These are phyloP conservation scores for Periophthalmus magnuspinnatus DNA, from an alignment of 2,797 vertebrate species.

Conservation along the genomic window DNA sequence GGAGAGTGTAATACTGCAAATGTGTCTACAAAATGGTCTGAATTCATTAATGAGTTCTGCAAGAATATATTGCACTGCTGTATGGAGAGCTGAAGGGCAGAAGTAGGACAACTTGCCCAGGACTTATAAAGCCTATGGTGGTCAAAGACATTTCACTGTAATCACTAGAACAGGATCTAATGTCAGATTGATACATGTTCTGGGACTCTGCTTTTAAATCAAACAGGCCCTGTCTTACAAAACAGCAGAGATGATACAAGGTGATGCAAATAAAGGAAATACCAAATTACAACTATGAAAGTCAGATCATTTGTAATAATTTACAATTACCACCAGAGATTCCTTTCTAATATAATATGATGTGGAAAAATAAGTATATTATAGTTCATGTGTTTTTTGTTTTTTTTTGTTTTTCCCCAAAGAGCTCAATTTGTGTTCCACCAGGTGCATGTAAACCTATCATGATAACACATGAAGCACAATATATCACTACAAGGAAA, in stretches of 20 bases:
- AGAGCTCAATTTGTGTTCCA: neutral
- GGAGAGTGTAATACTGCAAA: too few relatives aligned
- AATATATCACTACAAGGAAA: too few relatives aligned
- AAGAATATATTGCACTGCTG: slow-evolving; percentile 3
- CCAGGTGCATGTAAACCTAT: neutral
- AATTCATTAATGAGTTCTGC: too few relatives aligned
- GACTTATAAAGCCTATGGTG: neutral
- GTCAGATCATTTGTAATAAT: slow-evolving; percentile 16
- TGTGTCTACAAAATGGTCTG: too few relatives aligned
- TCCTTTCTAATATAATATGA: slow-evolving; percentile 20
- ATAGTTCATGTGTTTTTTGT: neutral
- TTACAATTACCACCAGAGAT: neutral
- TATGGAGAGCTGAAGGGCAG: neutral
- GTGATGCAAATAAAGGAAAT: slow-evolving; percentile 19
- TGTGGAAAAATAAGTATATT: too few relatives aligned
- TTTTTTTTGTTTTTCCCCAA: too few relatives aligned
- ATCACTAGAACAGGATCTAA: neutral
- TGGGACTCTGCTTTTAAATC: neutral
- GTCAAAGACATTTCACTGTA: neutral
- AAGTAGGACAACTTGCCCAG: too few relatives aligned
- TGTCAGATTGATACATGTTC: neutral
- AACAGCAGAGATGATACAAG: slow-evolving; percentile 7
- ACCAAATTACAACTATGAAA: neutral
- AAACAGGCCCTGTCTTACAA: neutral
- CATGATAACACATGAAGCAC: too few relatives aligned